Evolutionary conservation across 2,113 vertebrate species (phyloP), one percentile per base, ranked within the genome.

Genomic region (Taurulus bubalis): DNA sequence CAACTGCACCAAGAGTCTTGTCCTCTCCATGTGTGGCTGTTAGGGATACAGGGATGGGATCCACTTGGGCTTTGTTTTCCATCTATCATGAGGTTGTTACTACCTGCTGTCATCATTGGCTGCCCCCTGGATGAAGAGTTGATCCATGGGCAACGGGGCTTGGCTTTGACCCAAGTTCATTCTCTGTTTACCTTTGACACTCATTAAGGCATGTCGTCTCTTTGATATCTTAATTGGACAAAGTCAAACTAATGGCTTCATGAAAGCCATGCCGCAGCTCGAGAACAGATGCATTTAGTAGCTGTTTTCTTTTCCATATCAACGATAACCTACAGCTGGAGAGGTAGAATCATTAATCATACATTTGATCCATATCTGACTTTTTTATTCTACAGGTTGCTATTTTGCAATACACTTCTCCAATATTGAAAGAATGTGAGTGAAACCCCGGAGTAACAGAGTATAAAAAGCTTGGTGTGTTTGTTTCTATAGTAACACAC

Each of bases 401-500:
- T 34, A 34, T 34, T 77, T 40, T 81, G 34, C 40, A 20, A 66
- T 14, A 26, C 16, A 8, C 38, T 71, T 45, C 63, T 83, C 71
- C 36, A 22, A 66, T 45, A 56, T 80, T 64, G 7, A 62, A 82
- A 63, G 36, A 87, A 79, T 71, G 69, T 71, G 53, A 74, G 65
- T 66, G 42, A 84, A 90, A 80, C 77, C 79, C 70, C 67, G 53
- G 74, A 79, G 66, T 77, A 77, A 77, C 72, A 40, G 73, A 53
- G 83, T 89, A 92, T 92, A 91, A 91, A 92, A 90, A 90, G 86
- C 77, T 24, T 24, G 67, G 70, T 86, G 82, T 89, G 87, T 92
- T 92, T 93, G 90, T 90, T 90, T 87, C 91, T 93, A 91, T 92
- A 94, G 92, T 91, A 91, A 90, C 89, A 81, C 53, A 68, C 53